These are phyloP conservation scores for Cygnus atratus DNA, from an alignment of 2,113 vertebrate species.

Conservation along the genomic window DNA sequence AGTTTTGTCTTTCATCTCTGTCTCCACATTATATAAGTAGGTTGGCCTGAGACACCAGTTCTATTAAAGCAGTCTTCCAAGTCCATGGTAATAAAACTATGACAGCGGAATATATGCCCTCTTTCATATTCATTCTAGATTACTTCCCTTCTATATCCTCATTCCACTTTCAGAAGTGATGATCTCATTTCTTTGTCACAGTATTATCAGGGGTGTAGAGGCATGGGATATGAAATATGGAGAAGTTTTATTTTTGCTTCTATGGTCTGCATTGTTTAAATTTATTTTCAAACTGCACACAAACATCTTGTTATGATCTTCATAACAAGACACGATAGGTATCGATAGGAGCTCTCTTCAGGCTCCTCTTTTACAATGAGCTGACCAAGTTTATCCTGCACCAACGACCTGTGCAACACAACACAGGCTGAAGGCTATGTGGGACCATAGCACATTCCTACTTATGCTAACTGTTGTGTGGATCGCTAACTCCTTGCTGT, in stretches of 20 bases:
- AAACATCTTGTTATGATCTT: background rate
- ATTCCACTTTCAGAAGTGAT: background rate
- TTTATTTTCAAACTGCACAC: background rate
- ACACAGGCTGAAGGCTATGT: background rate
- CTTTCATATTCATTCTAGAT: constrained; percentile 7
- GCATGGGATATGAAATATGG: background rate
- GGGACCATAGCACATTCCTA: accelerated
- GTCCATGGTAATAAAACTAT: background rate
- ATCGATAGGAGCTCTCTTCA: background rate
- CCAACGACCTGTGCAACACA: background rate
- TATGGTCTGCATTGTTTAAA: background rate
- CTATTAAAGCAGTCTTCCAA: constrained; percentile 10
- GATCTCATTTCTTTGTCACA: background rate
- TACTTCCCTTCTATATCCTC: background rate
- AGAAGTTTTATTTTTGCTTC: background rate
- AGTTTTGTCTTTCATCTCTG: background rate
- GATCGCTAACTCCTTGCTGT: background rate
- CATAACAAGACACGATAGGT: background rate
- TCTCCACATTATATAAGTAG: background rate
- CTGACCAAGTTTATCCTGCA: background rate
- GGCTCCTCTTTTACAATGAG: accelerated
- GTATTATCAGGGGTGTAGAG: background rate
- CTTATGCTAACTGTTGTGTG: background rate
- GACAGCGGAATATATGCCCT: background rate
- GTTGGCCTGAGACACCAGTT: background rate